Evolutionary conservation across 2,797 vertebrate genomes (phyloP), one percentile per base, ranked within the genome.

Genomic region (Leptatherina wallacei): DNA sequence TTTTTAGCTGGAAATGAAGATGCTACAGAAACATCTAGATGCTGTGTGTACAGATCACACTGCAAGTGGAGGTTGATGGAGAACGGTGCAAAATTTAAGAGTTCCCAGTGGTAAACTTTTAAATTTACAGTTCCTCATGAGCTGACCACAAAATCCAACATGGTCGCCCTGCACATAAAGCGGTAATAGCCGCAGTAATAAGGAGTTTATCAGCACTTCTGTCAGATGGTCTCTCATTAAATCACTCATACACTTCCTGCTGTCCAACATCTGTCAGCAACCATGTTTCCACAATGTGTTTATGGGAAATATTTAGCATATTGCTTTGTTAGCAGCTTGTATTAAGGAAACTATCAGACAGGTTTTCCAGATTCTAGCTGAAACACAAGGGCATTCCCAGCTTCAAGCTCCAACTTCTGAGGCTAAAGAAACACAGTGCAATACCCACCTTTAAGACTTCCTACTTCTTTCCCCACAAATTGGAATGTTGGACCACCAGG

Each of bases 401-500:
- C 16, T 32, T 3, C 49, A 5, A 24, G 49, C 22, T 52, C 27
- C 27, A 16, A 29, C 52, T 54, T 54, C 27, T 14, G 5, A 30
- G 54, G 29, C 54, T 3, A 29, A 30, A 30, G 54, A 29, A 56
- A 18, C 29, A n/a, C 18, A 2, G 42, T 6, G 6, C 42, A 27
- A 13, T 6, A 62, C 47, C 36, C 6, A 54, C 24, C 14, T 56
- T 42, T 52, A 61, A 72, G 6, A 49, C 30, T 13, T 33, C 30
- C 24, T 5, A 1, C 27, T 12, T 22, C 16, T 4, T 1, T 3
- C 6, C 32, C 36, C 24, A 16, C 18, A 69, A 56, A 64, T n/a
- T n/a, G 44, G 65, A 44, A 60, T 63, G 47, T 33, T 32, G 65
- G 83, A 88, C 84, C 82, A 81, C 77, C 81, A 29, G 72, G 65